Base-by-base conservation (phyloP, 2,113 vertebrate species). In the Macaca nemestrina region DNA sequence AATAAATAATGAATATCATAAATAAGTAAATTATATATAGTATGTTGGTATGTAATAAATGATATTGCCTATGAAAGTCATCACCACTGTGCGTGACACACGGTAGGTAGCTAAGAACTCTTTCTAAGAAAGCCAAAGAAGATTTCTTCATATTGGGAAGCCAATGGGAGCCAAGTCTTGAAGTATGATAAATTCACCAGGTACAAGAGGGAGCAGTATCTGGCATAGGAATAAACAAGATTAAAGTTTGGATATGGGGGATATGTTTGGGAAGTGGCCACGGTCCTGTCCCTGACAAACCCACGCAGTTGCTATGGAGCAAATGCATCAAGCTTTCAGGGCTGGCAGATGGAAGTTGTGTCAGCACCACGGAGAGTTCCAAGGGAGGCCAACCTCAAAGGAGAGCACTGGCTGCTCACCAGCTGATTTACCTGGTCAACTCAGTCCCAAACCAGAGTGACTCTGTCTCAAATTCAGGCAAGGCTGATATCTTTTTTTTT, bases 341-440 rank as follows among this genome's bases (percentile, higher is more conserved):
- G 38, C 32, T 23, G 3, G 20, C 30, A 32, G 13, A 45, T 32
- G 23, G 3, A 93, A 78, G 25, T 80, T 43, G 12, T 78, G 22
- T 94, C 90, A 98, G 97, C 0, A 98, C 98, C 97, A 95, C 0
- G 94, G 98, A 98, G 55, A 98, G 95, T 72, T 96, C 95, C 32
- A 27, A 13, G 6, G 38, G 27, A 72, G 7, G 2, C n/a, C 8
- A 30, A 1, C 2, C 40, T 89, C 30, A 5, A 59, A 48, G 48
- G 38, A 43, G 18, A 18, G 50, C 76, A 89, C 48, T 89, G 64
- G 64, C n/a, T 38, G 27, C 23, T 82, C 50, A 91, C 6, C 75
- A 79, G 70, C 48, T 89, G 57, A 87, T 80, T 75, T 93, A 32
- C 30, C 38, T 35, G 23, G 38, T 35, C 38, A 48, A 25, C 52